Conservation (phyloP, 1,140 invertebrate species). For the Lasioglossum albipes region DNA sequence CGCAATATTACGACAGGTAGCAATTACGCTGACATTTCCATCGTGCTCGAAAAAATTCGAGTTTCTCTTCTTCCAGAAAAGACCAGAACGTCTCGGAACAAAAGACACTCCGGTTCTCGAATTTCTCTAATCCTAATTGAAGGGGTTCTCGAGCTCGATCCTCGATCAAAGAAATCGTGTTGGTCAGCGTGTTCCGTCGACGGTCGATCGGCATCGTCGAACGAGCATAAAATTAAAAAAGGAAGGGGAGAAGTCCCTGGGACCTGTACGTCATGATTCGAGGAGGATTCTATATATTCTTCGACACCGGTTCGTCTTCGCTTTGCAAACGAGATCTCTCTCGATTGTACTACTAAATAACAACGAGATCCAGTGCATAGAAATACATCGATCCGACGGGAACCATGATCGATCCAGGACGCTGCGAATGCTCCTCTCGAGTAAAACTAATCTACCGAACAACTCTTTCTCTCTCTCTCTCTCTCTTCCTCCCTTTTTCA, state of each 20-base stretch:
- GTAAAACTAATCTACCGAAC: slow-evolving; percentile 8
- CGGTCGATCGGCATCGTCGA: not conserved
- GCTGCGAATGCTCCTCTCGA: not conserved
- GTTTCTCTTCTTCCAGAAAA: too few species aligned
- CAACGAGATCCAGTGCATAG: slow-evolving; percentile 2
- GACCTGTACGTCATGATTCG: slow-evolving; percentile 15
- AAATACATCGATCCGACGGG: not conserved
- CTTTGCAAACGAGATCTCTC: not conserved
- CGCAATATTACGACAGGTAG: not conserved
- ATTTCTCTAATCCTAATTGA: too few species aligned
- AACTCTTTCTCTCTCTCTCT: not conserved
- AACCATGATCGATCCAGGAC: slow-evolving; percentile 8
- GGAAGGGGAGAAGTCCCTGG: slow-evolving; percentile 5
- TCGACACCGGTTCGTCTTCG: not conserved
- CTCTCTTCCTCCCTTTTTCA: not conserved
- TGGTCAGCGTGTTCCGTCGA: not conserved
- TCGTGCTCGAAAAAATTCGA: not conserved
- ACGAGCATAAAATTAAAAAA: not conserved
- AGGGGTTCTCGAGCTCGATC: not conserved
- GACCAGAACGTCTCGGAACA: too few species aligned
- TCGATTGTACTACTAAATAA: slow-evolving; percentile 35
- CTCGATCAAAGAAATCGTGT: not conserved
- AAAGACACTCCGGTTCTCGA: too few species aligned
- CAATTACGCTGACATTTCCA: not conserved
- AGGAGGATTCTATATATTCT: not conserved